A percentile compares a stretch with the other conserved stretches of the same genome.
Conservation (phyloP, 64 coral and sea anemone species). For the Stylophora pistillata region DNA sequence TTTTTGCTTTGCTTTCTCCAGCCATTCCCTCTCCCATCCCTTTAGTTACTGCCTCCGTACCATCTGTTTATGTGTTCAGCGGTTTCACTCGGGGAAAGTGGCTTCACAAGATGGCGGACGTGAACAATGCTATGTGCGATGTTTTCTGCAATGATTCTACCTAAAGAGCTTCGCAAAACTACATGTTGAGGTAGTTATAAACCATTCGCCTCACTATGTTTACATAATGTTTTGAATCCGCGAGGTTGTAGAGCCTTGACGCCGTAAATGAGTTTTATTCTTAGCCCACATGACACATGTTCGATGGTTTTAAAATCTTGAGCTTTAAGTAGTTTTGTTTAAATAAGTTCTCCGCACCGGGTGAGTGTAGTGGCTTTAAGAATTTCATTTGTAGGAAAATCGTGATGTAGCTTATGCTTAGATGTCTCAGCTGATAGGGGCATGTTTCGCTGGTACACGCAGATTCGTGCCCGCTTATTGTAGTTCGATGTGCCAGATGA, state of each 20-base stretch:
- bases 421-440: no score
- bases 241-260: not conserved
- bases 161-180: not conserved
- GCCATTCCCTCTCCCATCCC: not conserved
- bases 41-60: not conserved
- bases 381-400: no score
- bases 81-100: not conserved
- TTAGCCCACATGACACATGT: no score
- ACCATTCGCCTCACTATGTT: not conserved
- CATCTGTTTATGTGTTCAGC: not conserved
- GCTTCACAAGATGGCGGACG: constrained; percentile 1
- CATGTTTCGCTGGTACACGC: no score
- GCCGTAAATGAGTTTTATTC: not conserved
- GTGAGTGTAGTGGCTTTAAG: no score
- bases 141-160: not conserved
- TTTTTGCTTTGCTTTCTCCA: not conserved
- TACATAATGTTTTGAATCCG: not conserved
- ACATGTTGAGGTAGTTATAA: not conserved
- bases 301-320: no score
- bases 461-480: no score
- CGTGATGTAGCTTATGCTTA: no score
- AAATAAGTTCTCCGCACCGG: no score
- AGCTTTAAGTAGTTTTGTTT: no score
- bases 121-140: not conserved
- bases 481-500: no score